Percentiles rank a stretch among this genome's conserved stretches.
Conservation (phyloP, 2,797 vertebrate genomes). For the Macropodus opercularis region DNA sequence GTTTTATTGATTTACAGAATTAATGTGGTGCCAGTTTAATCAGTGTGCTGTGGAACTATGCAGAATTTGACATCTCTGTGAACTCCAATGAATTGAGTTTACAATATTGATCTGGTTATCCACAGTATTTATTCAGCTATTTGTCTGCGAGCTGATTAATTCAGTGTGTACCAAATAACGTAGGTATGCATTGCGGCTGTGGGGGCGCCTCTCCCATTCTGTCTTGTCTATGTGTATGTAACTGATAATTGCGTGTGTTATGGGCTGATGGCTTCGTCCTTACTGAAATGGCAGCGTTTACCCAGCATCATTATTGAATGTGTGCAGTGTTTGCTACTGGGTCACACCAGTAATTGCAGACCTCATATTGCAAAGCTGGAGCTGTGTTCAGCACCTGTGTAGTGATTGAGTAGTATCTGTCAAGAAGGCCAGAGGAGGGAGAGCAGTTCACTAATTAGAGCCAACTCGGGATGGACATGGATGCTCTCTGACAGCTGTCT, state of each 20-base stretch:
- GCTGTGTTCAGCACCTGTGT: conserved; percentile 32
- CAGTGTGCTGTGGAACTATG: conserved; percentile 76
- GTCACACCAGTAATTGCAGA: conserved; percentile 38
- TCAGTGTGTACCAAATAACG: conserved; percentile 69
- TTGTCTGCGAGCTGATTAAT: conserved; percentile 82
- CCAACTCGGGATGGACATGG: conserved; percentile 72
- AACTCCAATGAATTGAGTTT: conserved; percentile 83
- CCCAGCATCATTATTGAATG: background rate
- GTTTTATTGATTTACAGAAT: conserved; percentile 84
- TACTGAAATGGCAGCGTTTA: conserved; percentile 47
- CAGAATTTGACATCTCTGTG: conserved; percentile 81
- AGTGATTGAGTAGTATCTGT: conserved; percentile 75
- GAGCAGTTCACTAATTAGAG: conserved; percentile 77
- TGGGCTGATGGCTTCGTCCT: conserved; percentile 55
- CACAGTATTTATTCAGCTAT: conserved; percentile 82
- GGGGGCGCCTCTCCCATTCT: conserved; percentile 28
- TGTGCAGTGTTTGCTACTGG: conserved; percentile 13
- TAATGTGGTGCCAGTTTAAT: conserved; percentile 84
- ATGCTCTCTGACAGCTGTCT: conserved; percentile 81
- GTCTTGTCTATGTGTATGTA: conserved; percentile 46
- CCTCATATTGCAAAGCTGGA: conserved; percentile 32
- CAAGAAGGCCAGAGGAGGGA: conserved; percentile 62
- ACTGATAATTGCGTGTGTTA: conserved; percentile 66
- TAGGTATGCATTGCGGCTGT: conserved; percentile 54
- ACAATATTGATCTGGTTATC: conserved; percentile 81